Evolutionary conservation across 64 coral and sea anemone genomes (phyloP).

Genomic region (Dendrophyllia cribrosa): DNA sequence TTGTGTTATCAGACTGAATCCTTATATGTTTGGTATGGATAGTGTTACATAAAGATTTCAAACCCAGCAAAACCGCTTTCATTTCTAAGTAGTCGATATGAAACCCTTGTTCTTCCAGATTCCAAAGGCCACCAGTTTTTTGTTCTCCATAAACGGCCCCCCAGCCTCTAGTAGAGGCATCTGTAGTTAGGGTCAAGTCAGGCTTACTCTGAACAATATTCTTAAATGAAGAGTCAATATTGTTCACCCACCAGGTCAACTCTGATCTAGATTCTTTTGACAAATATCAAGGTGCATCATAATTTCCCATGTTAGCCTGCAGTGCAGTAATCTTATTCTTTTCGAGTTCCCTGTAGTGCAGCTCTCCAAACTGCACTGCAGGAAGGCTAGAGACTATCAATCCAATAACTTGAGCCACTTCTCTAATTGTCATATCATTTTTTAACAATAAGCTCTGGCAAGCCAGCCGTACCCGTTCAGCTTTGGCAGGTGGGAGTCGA

Average conservation of each 20-base stretch:
- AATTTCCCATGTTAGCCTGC: constrained; percentile 1
- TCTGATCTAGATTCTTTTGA: background rate
- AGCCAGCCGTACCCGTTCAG: background rate
- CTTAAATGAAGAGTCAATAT: constrained; percentile 28
- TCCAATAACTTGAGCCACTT: constrained; percentile 15
- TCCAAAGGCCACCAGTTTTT: constrained; percentile 25
- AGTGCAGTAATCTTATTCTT: constrained; percentile 11
- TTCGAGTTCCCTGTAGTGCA: constrained; percentile 24
- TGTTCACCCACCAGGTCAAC: constrained; percentile 24
- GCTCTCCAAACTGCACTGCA: constrained; percentile 16
- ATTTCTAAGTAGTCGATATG: constrained; percentile 42
- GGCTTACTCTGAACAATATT: constrained; percentile 29
- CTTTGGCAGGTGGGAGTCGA: background rate
- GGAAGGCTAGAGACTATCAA: constrained; percentile 7
- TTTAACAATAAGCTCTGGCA: background rate
- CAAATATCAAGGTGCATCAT: constrained; percentile 22
- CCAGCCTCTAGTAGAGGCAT: constrained; percentile 52
- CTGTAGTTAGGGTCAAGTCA: constrained; percentile 50
- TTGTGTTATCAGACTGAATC: constrained; percentile 39
- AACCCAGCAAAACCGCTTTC: constrained; percentile 26
- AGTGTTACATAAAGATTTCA: constrained; percentile 18
- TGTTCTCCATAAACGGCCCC: constrained; percentile 16
- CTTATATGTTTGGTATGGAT: constrained; percentile 23
- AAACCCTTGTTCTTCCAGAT: background rate
- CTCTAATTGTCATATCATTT: constrained; percentile 13